phyloP scores from a whole-genome alignment of 2,888 invertebrate species.

The Campaea margaritaria region DNA sequence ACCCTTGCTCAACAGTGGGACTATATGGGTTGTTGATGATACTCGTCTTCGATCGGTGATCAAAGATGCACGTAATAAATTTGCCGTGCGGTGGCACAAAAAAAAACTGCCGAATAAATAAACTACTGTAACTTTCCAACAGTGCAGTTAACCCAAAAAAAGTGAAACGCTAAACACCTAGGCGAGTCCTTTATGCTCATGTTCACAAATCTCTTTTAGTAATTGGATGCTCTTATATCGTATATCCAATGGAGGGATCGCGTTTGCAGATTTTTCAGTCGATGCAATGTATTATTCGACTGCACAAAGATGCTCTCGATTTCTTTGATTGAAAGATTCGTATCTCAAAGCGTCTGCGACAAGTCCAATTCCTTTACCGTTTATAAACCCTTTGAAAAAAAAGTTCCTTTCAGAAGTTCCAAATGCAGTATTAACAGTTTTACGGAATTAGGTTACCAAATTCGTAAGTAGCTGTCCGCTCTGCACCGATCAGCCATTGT shows the following conservation, averaged over 20 bases:
- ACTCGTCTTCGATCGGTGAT: too few relatives aligned
- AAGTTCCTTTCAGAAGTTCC: too few relatives aligned
- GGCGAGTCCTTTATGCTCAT: constrained; percentile 1
- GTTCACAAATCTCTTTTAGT: constrained; percentile 9
- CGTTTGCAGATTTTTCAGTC: constrained; percentile 10
- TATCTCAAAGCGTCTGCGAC: constrained; percentile 23
- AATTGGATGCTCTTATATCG: constrained; percentile 12
- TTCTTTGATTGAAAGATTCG: constrained; percentile 28
- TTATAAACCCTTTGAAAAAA: neutral
- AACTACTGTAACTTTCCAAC: too few relatives aligned
- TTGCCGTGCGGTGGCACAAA: too few relatives aligned
- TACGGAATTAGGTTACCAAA: too few relatives aligned
- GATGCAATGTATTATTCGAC: constrained; percentile 19
- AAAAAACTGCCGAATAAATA: too few relatives aligned
- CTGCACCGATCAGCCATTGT: too few relatives aligned
- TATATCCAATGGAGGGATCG: constrained; percentile 4
- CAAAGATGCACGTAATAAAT: too few relatives aligned
- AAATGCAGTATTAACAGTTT: too few relatives aligned
- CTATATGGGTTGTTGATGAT: too few relatives aligned
- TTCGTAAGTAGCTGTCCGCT: too few relatives aligned
- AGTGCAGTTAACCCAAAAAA: neutral
- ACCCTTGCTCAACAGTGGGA: too few relatives aligned
- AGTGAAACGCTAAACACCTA: neutral
- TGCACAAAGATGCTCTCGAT: constrained; percentile 15
- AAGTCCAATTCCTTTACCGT: constrained; percentile 1